Evolutionary conservation across 2,113 vertebrate genomes (phyloP), one percentile per base, ranked within the genome.

Genomic region (Anguilla rostrata): DNA sequence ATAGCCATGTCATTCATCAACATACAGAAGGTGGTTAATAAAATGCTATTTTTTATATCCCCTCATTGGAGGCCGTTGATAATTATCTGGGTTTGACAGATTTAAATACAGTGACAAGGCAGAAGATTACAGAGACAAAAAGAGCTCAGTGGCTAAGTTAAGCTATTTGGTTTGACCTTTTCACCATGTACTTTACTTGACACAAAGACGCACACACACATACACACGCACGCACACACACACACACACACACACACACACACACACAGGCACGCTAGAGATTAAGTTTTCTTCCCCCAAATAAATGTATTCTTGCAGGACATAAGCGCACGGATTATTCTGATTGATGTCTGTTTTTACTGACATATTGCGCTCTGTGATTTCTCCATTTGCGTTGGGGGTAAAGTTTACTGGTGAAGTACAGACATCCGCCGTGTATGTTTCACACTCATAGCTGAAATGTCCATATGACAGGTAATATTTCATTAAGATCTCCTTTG

Each of bases 1-100:
- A 84, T 66, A 84, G 83, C 56, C 57, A 41, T 84, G 83, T 84
- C 83, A 66, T 84, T 71, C 40, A 84, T 84, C 39, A 15, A 40
- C 29, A 66, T 71, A 84, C 60, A 71, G 60, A 63, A 26, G 40
- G 53, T 34, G 49, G 26, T 60, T 71, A 71, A 71, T 71, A 84
- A 71, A 66, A 71, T 71, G 63, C 16, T 60, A n/a, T 63, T 84
- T 71, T 71, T n/a, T 56, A 53, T 71, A 20, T 84, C 83, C 60
- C 60, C 57, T 84, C 39, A 12, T 56, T 84, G 16, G 83, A 84
- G 56, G 53, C 83, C 20, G 80, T 83, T 53, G 81, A 83, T 83
- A 83, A 83, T 83, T 71, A 84, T 84, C 34, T 18, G 5, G 60
- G 46, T 83, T 83, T 60, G 49, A 60, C 41, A 81, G 80, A 43